Evolutionary conservation across 1,140 invertebrate genomes (phyloP).

Genomic region (Zeugodacus cucurbitae): DNA sequence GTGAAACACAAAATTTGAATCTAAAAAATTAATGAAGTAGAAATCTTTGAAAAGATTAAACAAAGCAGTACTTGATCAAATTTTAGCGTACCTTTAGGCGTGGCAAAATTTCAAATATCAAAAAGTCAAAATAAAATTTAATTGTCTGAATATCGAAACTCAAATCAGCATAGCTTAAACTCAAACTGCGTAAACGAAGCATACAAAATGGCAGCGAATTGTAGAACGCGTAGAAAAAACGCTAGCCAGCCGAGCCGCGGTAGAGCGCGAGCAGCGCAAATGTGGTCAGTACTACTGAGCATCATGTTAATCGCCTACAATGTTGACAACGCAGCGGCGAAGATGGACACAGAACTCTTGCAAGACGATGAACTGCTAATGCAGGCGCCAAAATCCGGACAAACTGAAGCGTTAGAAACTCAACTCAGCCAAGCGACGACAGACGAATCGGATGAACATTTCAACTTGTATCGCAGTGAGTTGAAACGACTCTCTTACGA

Average conservation of each 20-base stretch:
- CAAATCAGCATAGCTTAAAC: background rate
- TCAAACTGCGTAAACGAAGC: background rate
- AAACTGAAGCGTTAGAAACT: slow-evolving; percentile 46
- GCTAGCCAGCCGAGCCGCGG: background rate
- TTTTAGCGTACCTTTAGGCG: too few species aligned
- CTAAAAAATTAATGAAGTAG: too few species aligned
- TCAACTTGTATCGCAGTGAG: slow-evolving; percentile 45
- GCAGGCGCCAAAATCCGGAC: slow-evolving; percentile 31
- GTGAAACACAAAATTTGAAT: too few species aligned
- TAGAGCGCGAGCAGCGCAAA: too few species aligned
- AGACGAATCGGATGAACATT: background rate
- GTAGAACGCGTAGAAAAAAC: background rate
- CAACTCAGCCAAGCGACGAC: slow-evolving; percentile 47
- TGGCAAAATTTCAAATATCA: too few species aligned
- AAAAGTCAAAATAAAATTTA: background rate
- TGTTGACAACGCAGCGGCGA: background rate
- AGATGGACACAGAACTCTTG: slow-evolving; percentile 41
- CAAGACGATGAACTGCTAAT: slow-evolving; percentile 41
- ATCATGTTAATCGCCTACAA: background rate
- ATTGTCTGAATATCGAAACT: background rate
- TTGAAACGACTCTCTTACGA: slow-evolving; percentile 45
- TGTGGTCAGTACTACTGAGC: background rate
- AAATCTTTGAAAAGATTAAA: too few species aligned
- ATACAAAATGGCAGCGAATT: background rate
- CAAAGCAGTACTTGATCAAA: too few species aligned